Base-by-base conservation (phyloP, 2,113 vertebrate genomes). In the Oreochromis spilurus region DNA sequence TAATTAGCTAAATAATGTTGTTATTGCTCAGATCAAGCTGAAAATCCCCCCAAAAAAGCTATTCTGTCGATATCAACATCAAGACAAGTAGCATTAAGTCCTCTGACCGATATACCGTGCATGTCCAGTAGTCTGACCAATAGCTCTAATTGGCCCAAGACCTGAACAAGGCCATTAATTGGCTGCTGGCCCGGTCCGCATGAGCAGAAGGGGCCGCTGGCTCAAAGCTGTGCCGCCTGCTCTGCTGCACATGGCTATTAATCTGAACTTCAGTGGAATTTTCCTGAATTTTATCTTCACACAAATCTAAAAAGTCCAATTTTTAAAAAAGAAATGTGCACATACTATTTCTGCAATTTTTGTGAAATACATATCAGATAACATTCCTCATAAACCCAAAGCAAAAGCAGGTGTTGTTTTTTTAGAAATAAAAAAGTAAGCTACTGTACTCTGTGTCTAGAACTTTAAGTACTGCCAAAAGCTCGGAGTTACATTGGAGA, bases 201-300 rank as follows among this genome's bases (percentile, higher is more conserved):
- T 81, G 82, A 92, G 88, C 93, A 95, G 93, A 94, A 94, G 92
- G 94, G 90, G 82, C 87, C 53, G 31, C 83, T 95, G 95, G 94
- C 93, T 88, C 58, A 3, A 26, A 88, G 94, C 93, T 85, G 38
- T 19, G 72, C 85, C 72, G 87, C 94, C 91, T 91, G 93, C 89
- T 94, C 92, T 84, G 88, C 91, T 91, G 90, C 93, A 91, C 94
- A 93, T 90, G 89, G 87, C 87, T 88, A 86, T 94, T 93, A 93
- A 93, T 94, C 91, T 93, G 55, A 87, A 80, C 82, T 54, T 40
- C 84, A 82, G 86, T 81, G 31, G 65, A 84, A 48, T 86, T 91
- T 84, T 54, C 88, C 82, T 79, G 13, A 79, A 91, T 85, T 90
- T 88, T 21, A 86, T 85, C 78, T 84, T 89, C 60, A 29, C 81